These are phyloP conservation scores for Merodon equestris DNA, from an alignment of 2,888 invertebrate species.

Conservation along the genomic window DNA sequence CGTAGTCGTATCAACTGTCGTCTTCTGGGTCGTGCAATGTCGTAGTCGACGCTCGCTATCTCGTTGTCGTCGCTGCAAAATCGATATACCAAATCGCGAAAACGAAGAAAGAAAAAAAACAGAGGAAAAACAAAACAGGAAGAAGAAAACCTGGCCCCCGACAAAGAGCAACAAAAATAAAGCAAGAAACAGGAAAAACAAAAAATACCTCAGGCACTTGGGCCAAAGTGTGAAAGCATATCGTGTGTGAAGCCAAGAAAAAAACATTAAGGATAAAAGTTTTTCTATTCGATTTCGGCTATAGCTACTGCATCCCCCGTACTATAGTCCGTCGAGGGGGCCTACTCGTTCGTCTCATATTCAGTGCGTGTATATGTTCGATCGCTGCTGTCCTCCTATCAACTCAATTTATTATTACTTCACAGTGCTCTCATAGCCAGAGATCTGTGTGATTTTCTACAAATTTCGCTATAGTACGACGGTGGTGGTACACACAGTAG, in stretches of 20 bases:
- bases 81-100: slow-evolving; percentile 63
- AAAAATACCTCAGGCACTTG: no score
- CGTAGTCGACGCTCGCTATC: slow-evolving; percentile 14
- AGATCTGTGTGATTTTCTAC: slow-evolving; percentile 36
- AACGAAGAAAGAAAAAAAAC: slow-evolving; percentile 27
- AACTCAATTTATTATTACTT: slow-evolving; percentile 44
- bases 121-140: slow-evolving; percentile 16
- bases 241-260: slow-evolving; percentile 35
- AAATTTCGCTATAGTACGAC: slow-evolving; percentile 35
- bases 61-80: slow-evolving; percentile 36
- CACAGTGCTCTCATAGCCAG: slow-evolving; percentile 46
- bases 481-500: slow-evolving; percentile 34
- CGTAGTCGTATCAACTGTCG: not conserved
- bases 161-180: slow-evolving; percentile 6
- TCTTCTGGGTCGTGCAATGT: not conserved
- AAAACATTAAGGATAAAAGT: slow-evolving; percentile 37
- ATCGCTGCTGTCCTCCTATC: no score
- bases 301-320: no score
- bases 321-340: slow-evolving; percentile 31
- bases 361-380: slow-evolving; percentile 31
- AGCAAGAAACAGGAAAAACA: no score
- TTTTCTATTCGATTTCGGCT: slow-evolving; percentile 5
- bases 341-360: slow-evolving; percentile 24
- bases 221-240: slow-evolving; percentile 20
- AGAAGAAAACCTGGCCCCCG: slow-evolving; percentile 24